Evolutionary conservation across 1,140 invertebrate genomes (phyloP).

Genomic region (Drosophila kikkawai): DNA sequence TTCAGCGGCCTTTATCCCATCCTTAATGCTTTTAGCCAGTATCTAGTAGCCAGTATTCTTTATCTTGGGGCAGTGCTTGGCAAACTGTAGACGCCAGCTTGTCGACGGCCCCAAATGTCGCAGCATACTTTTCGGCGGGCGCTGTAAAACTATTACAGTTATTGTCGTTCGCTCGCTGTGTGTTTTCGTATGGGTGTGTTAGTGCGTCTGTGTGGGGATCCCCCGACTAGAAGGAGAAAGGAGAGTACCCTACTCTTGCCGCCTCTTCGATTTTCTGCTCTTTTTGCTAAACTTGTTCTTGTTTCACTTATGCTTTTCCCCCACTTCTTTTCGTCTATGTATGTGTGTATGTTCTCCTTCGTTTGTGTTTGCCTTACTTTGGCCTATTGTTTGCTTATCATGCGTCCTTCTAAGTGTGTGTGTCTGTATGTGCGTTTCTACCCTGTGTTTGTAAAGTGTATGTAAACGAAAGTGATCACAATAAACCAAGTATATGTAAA

Average conservation of each 20-base stretch:
- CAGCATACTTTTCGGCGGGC: conserved; percentile 73
- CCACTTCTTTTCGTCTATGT: conserved; percentile 5
- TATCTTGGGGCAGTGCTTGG: conserved; percentile 22
- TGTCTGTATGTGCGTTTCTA: conserved; percentile 24
- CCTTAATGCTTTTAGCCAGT: not conserved
- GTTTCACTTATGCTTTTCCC: conserved; percentile 28
- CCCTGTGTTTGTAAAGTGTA: not conserved
- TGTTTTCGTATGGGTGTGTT: conserved; percentile 1
- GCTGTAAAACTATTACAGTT: conserved; percentile 73
- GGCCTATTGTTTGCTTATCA: conserved; percentile 71
- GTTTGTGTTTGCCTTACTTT: conserved; percentile 59
- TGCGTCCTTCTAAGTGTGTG: conserved; percentile 6
- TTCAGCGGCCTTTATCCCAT: not conserved
- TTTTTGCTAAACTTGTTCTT: conserved; percentile 28
- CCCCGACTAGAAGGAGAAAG: conserved; percentile 8
- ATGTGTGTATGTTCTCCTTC: conserved; percentile 15
- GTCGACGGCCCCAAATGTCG: conserved; percentile 69
- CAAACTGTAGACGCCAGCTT: conserved; percentile 73
- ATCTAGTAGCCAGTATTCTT: not conserved
- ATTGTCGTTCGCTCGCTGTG: conserved; percentile 20
- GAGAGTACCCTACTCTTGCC: conserved; percentile 10
- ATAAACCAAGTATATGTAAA: not conserved
- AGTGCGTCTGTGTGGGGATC: conserved; percentile 16
- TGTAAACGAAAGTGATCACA: not conserved
- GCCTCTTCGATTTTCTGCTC: conserved; percentile 11